Evolutionary conservation across 35 echinoderm and acorn worm genomes (phyloP).

Genomic region (Antedon bifida): DNA sequence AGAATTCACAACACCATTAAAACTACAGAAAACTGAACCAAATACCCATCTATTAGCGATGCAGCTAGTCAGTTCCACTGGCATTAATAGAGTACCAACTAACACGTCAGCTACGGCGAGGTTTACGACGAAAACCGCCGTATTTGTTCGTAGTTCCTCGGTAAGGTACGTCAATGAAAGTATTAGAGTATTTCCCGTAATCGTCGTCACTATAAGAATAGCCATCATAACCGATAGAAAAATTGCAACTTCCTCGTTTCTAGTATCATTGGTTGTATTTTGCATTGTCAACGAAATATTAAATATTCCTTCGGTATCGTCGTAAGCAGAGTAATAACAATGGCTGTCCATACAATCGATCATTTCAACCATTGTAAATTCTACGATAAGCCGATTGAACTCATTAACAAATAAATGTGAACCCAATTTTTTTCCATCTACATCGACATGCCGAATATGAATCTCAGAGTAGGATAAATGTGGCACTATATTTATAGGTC

Average conservation of each 20-base stretch:
- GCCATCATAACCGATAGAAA: background rate
- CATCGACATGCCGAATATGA: too few relatives aligned
- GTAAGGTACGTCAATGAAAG: constrained; percentile 34
- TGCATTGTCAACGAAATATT: background rate
- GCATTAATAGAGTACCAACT: constrained; percentile 19
- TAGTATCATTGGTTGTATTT: background rate
- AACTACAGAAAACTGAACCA: constrained; percentile 16
- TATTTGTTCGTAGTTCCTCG: constrained; percentile 25
- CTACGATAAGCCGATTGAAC: too few relatives aligned
- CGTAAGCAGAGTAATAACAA: too few relatives aligned
- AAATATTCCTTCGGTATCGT: background rate
- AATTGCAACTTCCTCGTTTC: background rate
- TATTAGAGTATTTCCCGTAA: constrained; percentile 41
- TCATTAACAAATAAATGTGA: too few relatives aligned
- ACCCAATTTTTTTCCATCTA: too few relatives aligned
- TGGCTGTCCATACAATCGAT: too few relatives aligned
- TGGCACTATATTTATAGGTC: too few relatives aligned
- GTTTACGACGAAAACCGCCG: constrained; percentile 54
- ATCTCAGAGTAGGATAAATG: too few relatives aligned
- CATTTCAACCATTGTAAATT: too few relatives aligned
- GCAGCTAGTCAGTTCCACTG: constrained; percentile 33
- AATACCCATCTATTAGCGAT: constrained; percentile 34
- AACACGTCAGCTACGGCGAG: constrained; percentile 58
- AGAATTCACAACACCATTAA: constrained; percentile 11
- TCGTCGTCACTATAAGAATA: constrained; percentile 37